A percentile compares a stretch with the other conserved stretches of the same genome.
Conservation (phyloP, 2,113 vertebrate species). For the Equus przewalskii region DNA sequence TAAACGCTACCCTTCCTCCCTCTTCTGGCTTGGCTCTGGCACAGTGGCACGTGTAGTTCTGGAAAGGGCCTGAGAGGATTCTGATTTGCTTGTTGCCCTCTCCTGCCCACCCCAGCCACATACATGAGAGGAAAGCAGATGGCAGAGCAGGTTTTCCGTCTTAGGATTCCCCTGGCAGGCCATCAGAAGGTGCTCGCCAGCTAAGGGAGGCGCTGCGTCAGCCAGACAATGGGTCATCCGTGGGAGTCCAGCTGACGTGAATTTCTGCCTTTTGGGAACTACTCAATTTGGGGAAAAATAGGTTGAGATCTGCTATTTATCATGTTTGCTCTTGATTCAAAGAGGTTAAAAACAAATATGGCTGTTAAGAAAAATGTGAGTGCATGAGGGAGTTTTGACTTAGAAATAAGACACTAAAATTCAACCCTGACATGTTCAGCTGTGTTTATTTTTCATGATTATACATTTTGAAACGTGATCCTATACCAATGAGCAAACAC, state of each 20-base stretch:
- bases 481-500: constrained; percentile 30
- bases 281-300: neutral
- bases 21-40: neutral
- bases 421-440: constrained; percentile 34
- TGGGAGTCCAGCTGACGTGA: neutral
- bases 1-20: neutral
- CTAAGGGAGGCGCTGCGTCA: neutral
- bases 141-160: neutral
- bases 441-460: constrained; percentile 70
- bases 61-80: neutral
- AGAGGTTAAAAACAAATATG: neutral
- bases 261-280: constrained; percentile 28
- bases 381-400: neutral
- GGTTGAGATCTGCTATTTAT: neutral
- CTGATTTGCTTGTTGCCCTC: neutral
- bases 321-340: constrained; percentile 15
- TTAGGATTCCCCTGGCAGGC: neutral
- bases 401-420: constrained; percentile 57
- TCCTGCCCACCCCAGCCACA: neutral
- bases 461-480: constrained; percentile 44
- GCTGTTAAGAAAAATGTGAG: constrained; percentile 23
- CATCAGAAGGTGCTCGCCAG: neutral
- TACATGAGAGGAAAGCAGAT: neutral
- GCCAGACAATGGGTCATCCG: neutral
- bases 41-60: neutral